Evolutionary conservation across 2,797 vertebrate species (phyloP).

Genomic region (Syncerus caffer): DNA sequence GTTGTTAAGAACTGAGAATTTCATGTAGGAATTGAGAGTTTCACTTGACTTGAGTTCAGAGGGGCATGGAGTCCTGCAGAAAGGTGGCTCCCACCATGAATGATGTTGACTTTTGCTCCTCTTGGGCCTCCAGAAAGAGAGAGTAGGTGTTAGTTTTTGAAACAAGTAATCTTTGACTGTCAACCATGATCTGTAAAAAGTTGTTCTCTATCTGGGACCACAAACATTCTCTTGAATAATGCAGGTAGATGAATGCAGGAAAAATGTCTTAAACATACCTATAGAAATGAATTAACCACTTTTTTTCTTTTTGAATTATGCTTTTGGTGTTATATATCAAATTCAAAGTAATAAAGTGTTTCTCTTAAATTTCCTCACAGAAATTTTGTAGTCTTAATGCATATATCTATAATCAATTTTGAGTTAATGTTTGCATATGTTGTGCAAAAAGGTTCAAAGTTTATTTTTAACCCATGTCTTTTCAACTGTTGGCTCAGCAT

Average conservation of each 20-base stretch:
- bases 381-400: not conserved
- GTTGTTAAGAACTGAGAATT: not conserved
- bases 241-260: not conserved
- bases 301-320: not conserved
- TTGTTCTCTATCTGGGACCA: not conserved
- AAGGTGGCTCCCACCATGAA: not conserved
- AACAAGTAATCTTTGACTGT: not conserved
- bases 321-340: not conserved
- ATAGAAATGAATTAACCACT: not conserved
- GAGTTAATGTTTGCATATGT: not conserved
- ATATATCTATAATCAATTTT: not conserved
- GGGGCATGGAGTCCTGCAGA: not conserved
- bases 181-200: not conserved
- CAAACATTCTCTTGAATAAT: not conserved
- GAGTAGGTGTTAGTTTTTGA: not conserved
- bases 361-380: not conserved
- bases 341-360: not conserved
- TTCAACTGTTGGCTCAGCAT: not conserved
- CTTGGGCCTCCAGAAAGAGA: not conserved
- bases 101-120: not conserved
- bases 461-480: not conserved
- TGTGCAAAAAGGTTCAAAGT: not conserved
- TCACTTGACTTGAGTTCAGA: not conserved
- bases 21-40: not conserved
- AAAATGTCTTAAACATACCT: not conserved